Conservation (phyloP, 2,113 vertebrate genomes). For the Cyanoramphus novaezelandiae region DNA sequence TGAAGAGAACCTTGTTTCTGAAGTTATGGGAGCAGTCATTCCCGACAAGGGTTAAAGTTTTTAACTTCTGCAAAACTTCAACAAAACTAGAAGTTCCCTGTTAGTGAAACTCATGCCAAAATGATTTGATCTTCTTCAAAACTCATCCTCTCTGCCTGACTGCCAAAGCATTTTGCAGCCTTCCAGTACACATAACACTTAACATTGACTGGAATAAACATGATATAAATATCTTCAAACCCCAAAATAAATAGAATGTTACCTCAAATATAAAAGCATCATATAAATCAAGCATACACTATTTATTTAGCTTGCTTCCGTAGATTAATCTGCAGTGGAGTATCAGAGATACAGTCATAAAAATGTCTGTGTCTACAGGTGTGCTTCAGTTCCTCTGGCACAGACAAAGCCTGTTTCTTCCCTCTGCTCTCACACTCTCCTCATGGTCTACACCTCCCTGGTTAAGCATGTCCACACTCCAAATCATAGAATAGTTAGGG, state of each 20-base stretch:
- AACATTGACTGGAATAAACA: background rate
- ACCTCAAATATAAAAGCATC: background rate
- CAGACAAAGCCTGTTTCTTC: background rate
- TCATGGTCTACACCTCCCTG: background rate
- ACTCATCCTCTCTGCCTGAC: background rate
- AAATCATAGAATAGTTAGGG: background rate
- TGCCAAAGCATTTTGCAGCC: background rate
- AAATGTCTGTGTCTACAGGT: background rate
- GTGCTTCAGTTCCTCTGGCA: background rate
- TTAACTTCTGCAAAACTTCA: background rate
- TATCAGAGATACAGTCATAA: background rate
- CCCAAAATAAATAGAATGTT: background rate
- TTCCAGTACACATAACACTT: background rate
- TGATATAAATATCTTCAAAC: background rate
- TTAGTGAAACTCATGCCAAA: background rate
- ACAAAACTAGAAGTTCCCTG: background rate
- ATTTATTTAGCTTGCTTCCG: background rate
- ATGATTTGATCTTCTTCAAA: background rate
- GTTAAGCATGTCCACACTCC: accelerated
- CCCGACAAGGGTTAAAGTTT: background rate
- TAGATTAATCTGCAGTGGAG: background rate
- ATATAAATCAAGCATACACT: background rate
- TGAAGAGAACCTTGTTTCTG: background rate
- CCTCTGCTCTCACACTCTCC: background rate
- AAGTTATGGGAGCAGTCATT: background rate